Evolutionary conservation across 1,140 invertebrate genomes (phyloP).

Genomic region (Radopholus similis): DNA sequence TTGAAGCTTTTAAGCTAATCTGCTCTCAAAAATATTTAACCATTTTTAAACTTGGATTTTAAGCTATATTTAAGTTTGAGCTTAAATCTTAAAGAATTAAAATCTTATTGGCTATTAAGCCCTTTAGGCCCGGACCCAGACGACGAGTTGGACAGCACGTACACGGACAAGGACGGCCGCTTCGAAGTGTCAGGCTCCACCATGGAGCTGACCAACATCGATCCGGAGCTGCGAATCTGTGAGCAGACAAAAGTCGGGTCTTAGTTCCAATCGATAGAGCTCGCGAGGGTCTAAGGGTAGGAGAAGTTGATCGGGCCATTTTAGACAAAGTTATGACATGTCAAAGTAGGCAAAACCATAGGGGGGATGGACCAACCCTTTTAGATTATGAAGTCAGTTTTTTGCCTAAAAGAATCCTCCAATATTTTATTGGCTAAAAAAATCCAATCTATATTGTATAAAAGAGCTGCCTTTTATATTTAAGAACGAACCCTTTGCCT

Average conservation of each 20-base stretch:
- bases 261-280: slow-evolving; percentile 31
- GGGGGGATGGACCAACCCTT: too few relatives aligned
- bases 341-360: too few relatives aligned
- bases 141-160: slow-evolving; percentile 45
- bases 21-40: too few relatives aligned
- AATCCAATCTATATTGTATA: not conserved
- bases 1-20: too few relatives aligned
- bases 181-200: slow-evolving; percentile 47
- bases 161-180: slow-evolving; percentile 44
- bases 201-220: slow-evolving; percentile 55
- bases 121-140: slow-evolving; percentile 56
- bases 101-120: not conserved
- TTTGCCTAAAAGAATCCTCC: too few relatives aligned
- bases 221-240: slow-evolving; percentile 34
- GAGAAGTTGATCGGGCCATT: too few relatives aligned
- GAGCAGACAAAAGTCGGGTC: not conserved
- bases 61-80: too few relatives aligned
- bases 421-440: too few relatives aligned
- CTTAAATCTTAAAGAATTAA: not conserved
- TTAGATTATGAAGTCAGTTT: too few relatives aligned
- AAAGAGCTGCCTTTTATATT: not conserved
- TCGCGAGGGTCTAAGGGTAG: too few relatives aligned
- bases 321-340: too few relatives aligned
- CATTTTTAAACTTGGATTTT: too few relatives aligned
- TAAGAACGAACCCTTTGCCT: not conserved